Conservation (phyloP, 2,113 vertebrate genomes). For the Uropsilus gracilis region DNA sequence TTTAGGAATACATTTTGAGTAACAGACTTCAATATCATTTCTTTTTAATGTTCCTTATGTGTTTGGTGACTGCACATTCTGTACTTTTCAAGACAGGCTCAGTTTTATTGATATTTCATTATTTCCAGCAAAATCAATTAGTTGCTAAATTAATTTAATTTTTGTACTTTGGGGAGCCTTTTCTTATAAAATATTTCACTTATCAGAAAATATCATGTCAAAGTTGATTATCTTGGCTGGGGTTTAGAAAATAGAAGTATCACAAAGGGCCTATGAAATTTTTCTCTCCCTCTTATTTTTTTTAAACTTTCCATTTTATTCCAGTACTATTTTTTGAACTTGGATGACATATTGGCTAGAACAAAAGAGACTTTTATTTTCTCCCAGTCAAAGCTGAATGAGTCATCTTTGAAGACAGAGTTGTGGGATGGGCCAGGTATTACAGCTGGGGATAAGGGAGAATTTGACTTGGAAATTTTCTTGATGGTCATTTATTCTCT, state of each 20-base stretch:
- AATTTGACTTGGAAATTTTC: slow-evolving; percentile 8
- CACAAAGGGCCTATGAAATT: background rate
- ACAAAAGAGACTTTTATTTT: slow-evolving; percentile 53
- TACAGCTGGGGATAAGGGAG: background rate
- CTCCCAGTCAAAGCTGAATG: background rate
- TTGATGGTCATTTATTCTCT: slow-evolving; percentile 25
- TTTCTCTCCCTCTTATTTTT: background rate
- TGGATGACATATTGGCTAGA: background rate
- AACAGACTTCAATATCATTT: background rate
- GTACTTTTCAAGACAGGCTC: background rate
- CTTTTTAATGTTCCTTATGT: background rate
- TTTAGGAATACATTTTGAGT: background rate
- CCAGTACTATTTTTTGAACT: background rate
- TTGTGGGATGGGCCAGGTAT: background rate
- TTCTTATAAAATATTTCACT: background rate
- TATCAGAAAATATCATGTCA: background rate
- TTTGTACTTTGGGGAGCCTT: background rate
- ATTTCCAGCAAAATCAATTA: background rate
- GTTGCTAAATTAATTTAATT: slow-evolving; percentile 18
- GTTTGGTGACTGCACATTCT: background rate
- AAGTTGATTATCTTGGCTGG: background rate
- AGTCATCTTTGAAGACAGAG: background rate
- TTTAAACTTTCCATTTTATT: background rate
- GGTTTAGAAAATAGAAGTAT: background rate
- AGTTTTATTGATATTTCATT: background rate